Evolutionary conservation across 2,113 vertebrate genomes (phyloP).

Genomic region (Podarcis raffonei): DNA sequence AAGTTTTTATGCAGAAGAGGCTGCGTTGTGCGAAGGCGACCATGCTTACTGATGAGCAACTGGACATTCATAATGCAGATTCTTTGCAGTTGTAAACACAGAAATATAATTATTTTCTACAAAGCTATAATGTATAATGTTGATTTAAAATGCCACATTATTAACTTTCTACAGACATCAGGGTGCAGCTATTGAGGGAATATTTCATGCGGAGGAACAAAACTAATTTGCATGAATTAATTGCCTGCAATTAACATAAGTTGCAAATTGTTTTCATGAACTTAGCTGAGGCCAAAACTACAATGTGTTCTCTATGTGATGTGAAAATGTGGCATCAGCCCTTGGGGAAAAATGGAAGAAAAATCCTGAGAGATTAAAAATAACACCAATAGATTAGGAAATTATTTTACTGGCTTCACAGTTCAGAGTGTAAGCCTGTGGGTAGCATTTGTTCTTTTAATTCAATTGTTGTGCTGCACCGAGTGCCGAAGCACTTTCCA

Average conservation of each 20-base stretch:
- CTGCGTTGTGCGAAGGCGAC: not conserved
- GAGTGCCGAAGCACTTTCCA: not conserved
- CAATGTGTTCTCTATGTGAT: not conserved
- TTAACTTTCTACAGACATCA: not conserved
- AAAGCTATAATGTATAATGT: not conserved
- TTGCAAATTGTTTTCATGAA: constrained; percentile 19
- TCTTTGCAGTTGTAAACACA: not conserved
- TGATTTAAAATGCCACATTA: constrained; percentile 20
- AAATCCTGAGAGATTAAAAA: not conserved
- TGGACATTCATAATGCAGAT: not conserved
- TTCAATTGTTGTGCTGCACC: not conserved
- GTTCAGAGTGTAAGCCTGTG: not conserved
- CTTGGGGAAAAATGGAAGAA: not conserved
- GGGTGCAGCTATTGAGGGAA: not conserved
- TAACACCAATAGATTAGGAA: not conserved
- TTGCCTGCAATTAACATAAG: constrained; percentile 14
- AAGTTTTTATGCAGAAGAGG: not conserved
- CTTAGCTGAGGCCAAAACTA: not conserved
- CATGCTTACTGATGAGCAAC: not conserved
- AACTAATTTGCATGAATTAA: constrained; percentile 31
- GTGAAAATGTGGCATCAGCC: not conserved
- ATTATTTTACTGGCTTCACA: not conserved
- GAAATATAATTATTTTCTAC: not conserved
- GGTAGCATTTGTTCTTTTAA: constrained; percentile 1
- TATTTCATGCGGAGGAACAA: constrained; percentile 3